These are phyloP conservation scores for Cryptophagus acutangulus DNA, from an alignment of 2,888 invertebrate species.

Conservation along the genomic window DNA sequence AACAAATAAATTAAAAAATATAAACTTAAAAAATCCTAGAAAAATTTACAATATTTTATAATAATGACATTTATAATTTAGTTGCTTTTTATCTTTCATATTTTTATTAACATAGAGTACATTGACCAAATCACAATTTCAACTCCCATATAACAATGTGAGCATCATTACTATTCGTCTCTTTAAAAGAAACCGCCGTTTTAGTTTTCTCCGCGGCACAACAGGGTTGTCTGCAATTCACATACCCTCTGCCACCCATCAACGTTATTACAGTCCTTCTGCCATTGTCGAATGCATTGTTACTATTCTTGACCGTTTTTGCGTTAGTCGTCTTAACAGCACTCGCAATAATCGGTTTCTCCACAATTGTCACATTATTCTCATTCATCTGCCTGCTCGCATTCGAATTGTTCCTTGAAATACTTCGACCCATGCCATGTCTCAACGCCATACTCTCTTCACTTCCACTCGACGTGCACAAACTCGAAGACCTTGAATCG, in stretches of 20 bases:
- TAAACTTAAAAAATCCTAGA: slow-evolving; percentile 22
- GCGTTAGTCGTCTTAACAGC: slow-evolving; percentile 23
- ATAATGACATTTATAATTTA: slow-evolving; percentile 28
- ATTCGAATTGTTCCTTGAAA: slow-evolving; percentile 71
- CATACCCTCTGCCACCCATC: slow-evolving; percentile 84
- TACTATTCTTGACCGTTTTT: slow-evolving; percentile 33
- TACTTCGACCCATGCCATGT: slow-evolving; percentile 54
- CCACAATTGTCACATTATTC: slow-evolving; percentile 24
- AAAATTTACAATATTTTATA: slow-evolving; percentile 11
- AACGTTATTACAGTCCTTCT: slow-evolving; percentile 76
- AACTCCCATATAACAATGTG: slow-evolving; percentile 89
- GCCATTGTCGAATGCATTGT: slow-evolving; percentile 41
- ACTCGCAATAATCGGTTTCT: slow-evolving; percentile 19
- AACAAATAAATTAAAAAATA: slow-evolving; percentile 34
- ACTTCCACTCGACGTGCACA: slow-evolving; percentile 81
- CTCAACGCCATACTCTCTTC: slow-evolving; percentile 75
- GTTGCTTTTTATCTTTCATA: slow-evolving; percentile 29
- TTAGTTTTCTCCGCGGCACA: slow-evolving; percentile 54
- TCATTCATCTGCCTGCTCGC: slow-evolving; percentile 60
- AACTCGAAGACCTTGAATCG: slow-evolving; percentile 74
- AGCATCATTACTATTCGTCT: slow-evolving; percentile 78
- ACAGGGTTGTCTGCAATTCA: slow-evolving; percentile 76
- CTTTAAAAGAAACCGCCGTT: slow-evolving; percentile 51
- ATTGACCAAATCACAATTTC: slow-evolving; percentile 58
- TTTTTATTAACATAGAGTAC: too few species aligned